These are phyloP conservation scores for Fratercula arctica DNA, from an alignment of 2,797 vertebrate species.

Conservation along the genomic window DNA sequence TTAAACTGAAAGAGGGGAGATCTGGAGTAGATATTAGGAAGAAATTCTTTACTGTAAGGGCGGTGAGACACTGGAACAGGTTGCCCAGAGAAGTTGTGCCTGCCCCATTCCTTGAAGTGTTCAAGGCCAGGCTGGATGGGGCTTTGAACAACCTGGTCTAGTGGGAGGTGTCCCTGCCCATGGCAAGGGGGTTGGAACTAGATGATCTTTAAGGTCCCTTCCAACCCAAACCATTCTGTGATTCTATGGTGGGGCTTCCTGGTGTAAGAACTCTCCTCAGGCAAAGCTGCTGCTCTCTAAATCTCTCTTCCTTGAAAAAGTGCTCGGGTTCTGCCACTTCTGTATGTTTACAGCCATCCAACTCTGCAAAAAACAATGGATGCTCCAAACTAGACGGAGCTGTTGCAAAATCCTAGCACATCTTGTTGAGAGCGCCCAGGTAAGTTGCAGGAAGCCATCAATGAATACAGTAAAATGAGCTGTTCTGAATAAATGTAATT, in stretches of 20 bases:
- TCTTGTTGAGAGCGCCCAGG: background rate
- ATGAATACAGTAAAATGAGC: background rate
- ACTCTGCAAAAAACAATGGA: background rate
- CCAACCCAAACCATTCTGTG: background rate
- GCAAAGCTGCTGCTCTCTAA: background rate
- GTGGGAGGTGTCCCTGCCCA: background rate
- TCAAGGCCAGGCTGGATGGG: background rate
- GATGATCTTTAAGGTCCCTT: background rate
- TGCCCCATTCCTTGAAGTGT: background rate
- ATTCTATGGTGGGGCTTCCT: background rate
- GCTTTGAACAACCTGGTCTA: background rate
- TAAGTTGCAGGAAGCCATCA: background rate
- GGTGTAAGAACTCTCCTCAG: background rate
- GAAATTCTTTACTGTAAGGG: background rate
- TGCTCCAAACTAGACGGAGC: background rate
- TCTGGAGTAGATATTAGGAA: background rate
- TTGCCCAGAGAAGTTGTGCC: background rate
- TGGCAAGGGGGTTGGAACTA: background rate
- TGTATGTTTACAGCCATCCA: background rate
- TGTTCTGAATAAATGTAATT: conserved; percentile 2
- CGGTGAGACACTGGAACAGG: background rate
- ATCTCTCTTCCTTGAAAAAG: background rate
- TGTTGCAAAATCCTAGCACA: background rate
- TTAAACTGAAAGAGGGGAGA: background rate
- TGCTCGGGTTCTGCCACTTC: background rate